These are phyloP conservation scores for Salminus brasiliensis DNA, from an alignment of 2,113 vertebrate species.

Conservation along the genomic window DNA sequence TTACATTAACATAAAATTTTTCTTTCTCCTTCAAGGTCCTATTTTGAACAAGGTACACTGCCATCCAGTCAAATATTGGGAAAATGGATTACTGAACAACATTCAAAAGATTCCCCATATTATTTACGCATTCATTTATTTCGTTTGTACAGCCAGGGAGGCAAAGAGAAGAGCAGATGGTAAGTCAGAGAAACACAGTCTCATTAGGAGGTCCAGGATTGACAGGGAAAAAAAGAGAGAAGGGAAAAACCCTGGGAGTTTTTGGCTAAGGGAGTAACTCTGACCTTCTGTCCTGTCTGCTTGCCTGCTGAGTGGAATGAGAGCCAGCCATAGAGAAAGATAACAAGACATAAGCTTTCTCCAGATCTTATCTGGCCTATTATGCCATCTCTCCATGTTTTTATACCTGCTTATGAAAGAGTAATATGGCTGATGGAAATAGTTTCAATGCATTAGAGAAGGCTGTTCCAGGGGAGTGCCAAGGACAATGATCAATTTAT, in stretches of 20 bases:
- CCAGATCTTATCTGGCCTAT: constrained; percentile 57
- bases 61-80: constrained; percentile 42
- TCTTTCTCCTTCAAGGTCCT: background rate
- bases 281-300: constrained; percentile 80
- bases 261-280: constrained; percentile 71
- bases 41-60: background rate
- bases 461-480: constrained; percentile 32
- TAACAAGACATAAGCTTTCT: constrained; percentile 59
- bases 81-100: constrained; percentile 65
- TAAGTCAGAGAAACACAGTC: constrained; percentile 75
- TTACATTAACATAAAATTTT: too few species aligned
- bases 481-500: constrained; percentile 46
- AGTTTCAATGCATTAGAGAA: constrained; percentile 38
- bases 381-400: constrained; percentile 33
- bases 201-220: constrained; percentile 74
- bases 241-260: constrained; percentile 69
- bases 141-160: background rate
- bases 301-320: constrained; percentile 64
- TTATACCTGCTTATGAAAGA: constrained; percentile 44
- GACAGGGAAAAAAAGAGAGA: constrained; percentile 60
- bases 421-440: constrained; percentile 34
- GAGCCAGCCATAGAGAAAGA: constrained; percentile 59
- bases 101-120: constrained; percentile 64
- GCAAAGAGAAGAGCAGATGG: constrained; percentile 73
- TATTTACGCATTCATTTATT: constrained; percentile 61